phyloP scores from a whole-genome alignment of 2,797 vertebrate genomes.

The Parauchenoglanis punctatus region DNA sequence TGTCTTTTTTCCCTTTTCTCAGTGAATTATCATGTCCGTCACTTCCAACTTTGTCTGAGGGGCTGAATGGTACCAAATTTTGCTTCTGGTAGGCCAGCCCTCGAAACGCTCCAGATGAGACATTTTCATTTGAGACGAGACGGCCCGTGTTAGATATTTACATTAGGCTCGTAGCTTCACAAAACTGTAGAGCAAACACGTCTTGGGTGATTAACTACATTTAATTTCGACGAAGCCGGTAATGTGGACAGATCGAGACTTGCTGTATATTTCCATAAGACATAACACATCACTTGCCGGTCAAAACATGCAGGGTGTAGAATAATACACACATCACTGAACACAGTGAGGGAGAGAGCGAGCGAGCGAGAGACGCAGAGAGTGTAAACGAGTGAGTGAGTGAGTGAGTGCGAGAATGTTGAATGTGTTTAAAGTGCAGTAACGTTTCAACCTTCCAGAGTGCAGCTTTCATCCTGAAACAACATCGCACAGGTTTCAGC shows the following conservation, averaged over 20 bases:
- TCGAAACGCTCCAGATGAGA: not conserved
- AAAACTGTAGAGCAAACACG: not conserved
- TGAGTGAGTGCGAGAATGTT: not conserved
- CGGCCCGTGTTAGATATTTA: not conserved
- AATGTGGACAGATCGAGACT: not conserved
- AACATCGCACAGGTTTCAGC: not conserved
- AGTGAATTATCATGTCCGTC: not conserved
- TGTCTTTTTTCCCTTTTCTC: not conserved
- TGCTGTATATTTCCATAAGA: constrained; percentile 2
- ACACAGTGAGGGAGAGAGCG: not conserved
- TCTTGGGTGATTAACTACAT: not conserved
- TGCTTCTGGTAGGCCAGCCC: not conserved
- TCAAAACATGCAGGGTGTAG: constrained; percentile 12
- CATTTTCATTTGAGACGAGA: not conserved
- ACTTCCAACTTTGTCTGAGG: not conserved
- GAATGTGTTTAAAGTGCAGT: not conserved
- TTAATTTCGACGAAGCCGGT: not conserved
- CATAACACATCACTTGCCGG: not conserved
- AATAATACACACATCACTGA: not conserved
- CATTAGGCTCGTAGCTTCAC: not conserved
- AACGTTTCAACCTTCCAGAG: not conserved
- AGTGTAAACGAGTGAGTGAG: too few species aligned
- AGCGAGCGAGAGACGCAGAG: not conserved
- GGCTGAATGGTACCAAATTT: not conserved
- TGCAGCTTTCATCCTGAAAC: not conserved